Conservation (phyloP, 2,113 vertebrate genomes). For the Chauna torquata region DNA sequence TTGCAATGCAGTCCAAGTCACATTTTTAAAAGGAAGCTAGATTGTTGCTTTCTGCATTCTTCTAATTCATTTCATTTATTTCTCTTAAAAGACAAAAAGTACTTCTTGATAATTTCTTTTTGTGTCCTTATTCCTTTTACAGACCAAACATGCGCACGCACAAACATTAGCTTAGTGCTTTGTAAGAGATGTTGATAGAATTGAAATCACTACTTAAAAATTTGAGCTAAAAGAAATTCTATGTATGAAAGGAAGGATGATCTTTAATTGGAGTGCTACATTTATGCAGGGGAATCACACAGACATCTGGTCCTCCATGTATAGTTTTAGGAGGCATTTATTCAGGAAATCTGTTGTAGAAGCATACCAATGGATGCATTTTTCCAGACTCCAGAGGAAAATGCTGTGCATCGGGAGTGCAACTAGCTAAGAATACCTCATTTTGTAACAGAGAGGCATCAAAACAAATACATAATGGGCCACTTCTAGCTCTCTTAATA, state of each 20-base stretch:
- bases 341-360: conserved; percentile 15
- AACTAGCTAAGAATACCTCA: neutral
- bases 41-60: conserved; percentile 55
- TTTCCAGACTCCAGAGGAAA: neutral
- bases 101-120: conserved; percentile 42
- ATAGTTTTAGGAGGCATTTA: neutral
- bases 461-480: neutral
- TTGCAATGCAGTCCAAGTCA: conserved; percentile 63
- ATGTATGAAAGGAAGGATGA: neutral
- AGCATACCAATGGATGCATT: neutral
- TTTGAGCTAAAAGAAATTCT: neutral
- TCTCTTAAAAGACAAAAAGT: conserved; percentile 51
- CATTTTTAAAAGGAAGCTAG: conserved; percentile 54
- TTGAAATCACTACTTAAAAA: neutral
- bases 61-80: conserved; percentile 49
- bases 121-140: neutral
- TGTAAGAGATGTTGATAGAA: neutral
- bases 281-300: neutral
- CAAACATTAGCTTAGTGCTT: neutral
- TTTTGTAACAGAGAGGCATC: neutral
- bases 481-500: neutral
- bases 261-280: neutral
- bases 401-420: neutral
- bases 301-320: neutral
- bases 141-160: neutral